These are phyloP conservation scores for Ictidomys tridecemlineatus DNA, from an alignment of 2,113 vertebrate species.

Conservation along the genomic window DNA sequence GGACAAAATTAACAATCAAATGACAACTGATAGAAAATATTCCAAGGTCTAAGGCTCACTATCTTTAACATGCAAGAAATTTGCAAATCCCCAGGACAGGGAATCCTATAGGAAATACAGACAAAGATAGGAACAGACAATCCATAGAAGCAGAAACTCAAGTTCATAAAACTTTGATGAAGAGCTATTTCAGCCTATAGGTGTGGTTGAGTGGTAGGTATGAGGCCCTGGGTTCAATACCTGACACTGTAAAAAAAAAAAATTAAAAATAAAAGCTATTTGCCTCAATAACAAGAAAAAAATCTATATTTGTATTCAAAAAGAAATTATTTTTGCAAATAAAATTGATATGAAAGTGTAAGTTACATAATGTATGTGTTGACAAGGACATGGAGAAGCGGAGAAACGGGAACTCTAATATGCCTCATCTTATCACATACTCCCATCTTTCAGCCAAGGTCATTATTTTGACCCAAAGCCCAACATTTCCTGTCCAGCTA, in stretches of 20 bases:
- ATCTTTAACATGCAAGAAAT: not conserved
- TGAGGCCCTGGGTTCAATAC: too few species aligned
- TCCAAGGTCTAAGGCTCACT: slow-evolving; percentile 2
- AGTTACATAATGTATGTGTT: not conserved
- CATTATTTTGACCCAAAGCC: not conserved
- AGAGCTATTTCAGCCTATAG: not conserved
- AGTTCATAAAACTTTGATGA: not conserved
- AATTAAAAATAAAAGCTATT: not conserved
- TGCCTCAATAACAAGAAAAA: not conserved
- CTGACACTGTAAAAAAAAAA: too few species aligned
- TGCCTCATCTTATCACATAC: not conserved
- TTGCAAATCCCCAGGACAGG: not conserved
- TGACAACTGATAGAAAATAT: slow-evolving; percentile 45
- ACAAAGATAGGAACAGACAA: not conserved
- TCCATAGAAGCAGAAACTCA: slow-evolving; percentile 13
- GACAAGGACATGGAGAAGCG: not conserved
- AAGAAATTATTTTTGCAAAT: not conserved
- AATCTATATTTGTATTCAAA: slow-evolving; percentile 1
- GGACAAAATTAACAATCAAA: slow-evolving; percentile 1
- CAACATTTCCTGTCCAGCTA: not conserved
- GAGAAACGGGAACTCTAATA: not conserved
- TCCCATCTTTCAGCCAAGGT: not conserved
- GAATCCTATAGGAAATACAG: not conserved
- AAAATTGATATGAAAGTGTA: not conserved
- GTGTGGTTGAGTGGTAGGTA: too few species aligned